Conservation (phyloP, 2,888 invertebrate genomes). For the Eudemis profundana region DNA sequence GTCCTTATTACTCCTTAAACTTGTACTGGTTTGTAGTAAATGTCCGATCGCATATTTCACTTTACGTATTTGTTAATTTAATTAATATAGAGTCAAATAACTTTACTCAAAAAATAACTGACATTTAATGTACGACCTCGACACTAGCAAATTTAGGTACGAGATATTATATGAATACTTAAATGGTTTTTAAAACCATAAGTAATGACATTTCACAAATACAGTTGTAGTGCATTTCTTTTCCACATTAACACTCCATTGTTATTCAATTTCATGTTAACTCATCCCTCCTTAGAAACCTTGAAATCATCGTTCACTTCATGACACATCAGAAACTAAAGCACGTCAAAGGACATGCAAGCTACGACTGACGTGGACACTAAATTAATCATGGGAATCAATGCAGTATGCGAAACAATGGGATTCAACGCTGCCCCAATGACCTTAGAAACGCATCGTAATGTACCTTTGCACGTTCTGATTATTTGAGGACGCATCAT, state of each 20-base stretch:
- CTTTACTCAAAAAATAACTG: too few relatives aligned
- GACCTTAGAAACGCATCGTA: slow-evolving; percentile 43
- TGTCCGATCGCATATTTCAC: neutral
- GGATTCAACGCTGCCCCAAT: slow-evolving; percentile 43
- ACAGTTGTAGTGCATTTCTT: neutral
- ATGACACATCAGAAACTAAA: slow-evolving; percentile 31
- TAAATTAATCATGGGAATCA: slow-evolving; percentile 48
- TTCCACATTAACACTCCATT: neutral
- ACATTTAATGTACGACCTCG: too few relatives aligned
- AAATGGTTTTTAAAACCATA: too few relatives aligned
- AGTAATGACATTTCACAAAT: neutral
- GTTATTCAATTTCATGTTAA: slow-evolving; percentile 12
- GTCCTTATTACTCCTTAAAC: slow-evolving; percentile 38
- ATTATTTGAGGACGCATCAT: slow-evolving; percentile 27
- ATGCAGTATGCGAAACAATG: slow-evolving; percentile 47
- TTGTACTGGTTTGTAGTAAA: slow-evolving; percentile 10
- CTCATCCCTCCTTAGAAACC: slow-evolving; percentile 18
- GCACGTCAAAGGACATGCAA: slow-evolving; percentile 48
- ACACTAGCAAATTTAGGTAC: too few relatives aligned
- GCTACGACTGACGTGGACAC: slow-evolving; percentile 49
- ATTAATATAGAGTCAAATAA: neutral
- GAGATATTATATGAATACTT: too few relatives aligned
- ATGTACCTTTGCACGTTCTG: slow-evolving; percentile 33
- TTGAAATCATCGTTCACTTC: slow-evolving; percentile 28
- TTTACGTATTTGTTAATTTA: neutral